A percentile compares a stretch with the other conserved stretches of the same genome.
phyloP scores from a whole-genome alignment of 1,140 invertebrate genomes.

The Yoshiicerus persimilis region DNA sequence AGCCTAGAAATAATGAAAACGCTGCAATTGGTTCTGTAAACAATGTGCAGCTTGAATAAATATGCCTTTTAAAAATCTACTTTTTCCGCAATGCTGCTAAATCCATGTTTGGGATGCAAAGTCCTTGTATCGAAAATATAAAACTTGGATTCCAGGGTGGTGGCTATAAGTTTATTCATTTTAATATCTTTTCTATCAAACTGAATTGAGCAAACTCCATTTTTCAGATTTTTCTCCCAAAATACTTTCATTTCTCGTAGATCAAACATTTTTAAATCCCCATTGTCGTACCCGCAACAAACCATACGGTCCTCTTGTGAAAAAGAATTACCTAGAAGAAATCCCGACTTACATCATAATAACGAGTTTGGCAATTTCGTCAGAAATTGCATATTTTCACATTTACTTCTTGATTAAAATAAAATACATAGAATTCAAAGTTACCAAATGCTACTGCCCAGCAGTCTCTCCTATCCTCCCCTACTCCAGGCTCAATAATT shows the following conservation, averaged over 20 bases:
- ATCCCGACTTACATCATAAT: not conserved
- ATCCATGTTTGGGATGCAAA: constrained; percentile 84
- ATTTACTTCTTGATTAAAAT: too few species aligned
- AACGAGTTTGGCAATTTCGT: too few species aligned
- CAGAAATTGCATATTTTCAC: too few species aligned
- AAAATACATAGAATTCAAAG: too few species aligned
- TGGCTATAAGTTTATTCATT: constrained; percentile 92
- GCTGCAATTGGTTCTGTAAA: too few species aligned
- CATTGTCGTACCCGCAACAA: constrained; percentile 92
- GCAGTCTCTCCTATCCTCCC: constrained; percentile 72
- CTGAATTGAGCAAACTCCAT: constrained; percentile 86
- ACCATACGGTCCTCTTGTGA: constrained; percentile 81
- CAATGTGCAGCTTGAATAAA: not conserved
- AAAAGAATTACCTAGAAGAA: constrained; percentile 70
- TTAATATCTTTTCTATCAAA: constrained; percentile 92
- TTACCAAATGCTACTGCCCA: constrained; percentile 85
- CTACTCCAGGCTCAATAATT: constrained; percentile 73
- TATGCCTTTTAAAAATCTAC: constrained; percentile 55
- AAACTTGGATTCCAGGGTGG: constrained; percentile 90
- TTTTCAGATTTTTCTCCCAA: constrained; percentile 92
- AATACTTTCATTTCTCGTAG: constrained; percentile 76
- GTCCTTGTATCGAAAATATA: constrained; percentile 86
- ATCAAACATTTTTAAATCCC: constrained; percentile 94
- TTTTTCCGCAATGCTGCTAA: constrained; percentile 74
- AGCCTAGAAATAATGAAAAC: constrained; percentile 60